A percentile compares a stretch with the other conserved stretches of the same genome.
Conservation (phyloP, 2,113 vertebrate species). For the Sander vitreus region DNA sequence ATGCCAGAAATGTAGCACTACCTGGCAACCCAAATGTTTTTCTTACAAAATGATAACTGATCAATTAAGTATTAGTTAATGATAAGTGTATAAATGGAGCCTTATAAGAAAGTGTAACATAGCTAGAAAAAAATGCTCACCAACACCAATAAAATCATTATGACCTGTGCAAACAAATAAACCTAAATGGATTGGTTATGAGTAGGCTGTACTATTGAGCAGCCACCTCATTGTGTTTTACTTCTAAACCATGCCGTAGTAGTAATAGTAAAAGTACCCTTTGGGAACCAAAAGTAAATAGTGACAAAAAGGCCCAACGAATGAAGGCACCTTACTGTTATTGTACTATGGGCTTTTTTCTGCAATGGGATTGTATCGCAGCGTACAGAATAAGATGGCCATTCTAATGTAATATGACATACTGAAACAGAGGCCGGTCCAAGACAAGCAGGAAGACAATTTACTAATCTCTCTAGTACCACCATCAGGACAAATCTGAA, state of each 20-base stretch:
- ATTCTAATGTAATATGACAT: conserved; percentile 36
- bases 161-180: not conserved
- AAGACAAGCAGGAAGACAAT: conserved; percentile 32
- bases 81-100: too few relatives aligned
- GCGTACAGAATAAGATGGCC: conserved; percentile 19
- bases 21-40: not conserved
- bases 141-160: not conserved
- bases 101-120: not conserved
- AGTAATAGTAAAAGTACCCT: not conserved
- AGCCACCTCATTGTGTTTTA: not conserved
- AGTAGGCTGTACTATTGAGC: not conserved
- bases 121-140: too few relatives aligned
- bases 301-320: not conserved
- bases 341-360: conserved; percentile 4
- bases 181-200: not conserved
- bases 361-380: conserved; percentile 7
- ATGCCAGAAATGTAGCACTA: not conserved
- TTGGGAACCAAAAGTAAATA: not conserved
- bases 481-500: conserved; percentile 17
- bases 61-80: too few relatives aligned
- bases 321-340: conserved; percentile 9
- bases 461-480: conserved; percentile 24
- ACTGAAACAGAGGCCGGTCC: conserved; percentile 4
- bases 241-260: not conserved
- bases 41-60: not conserved